These are phyloP conservation scores for Nasonia giraulti DNA, from an alignment of 1,140 invertebrate species.

Conservation along the genomic window DNA sequence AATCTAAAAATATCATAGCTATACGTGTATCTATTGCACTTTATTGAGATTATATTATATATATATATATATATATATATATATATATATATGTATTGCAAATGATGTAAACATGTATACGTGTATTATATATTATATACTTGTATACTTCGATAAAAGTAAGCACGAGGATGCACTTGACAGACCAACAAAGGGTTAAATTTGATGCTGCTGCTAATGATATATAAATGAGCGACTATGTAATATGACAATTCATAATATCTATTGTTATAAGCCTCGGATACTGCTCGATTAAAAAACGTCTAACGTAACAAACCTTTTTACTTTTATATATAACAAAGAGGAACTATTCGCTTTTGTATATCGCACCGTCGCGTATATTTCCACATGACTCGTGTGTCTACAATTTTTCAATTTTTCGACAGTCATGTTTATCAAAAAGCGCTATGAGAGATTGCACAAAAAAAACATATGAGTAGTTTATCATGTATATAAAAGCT, in stretches of 20 bases:
- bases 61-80: neutral
- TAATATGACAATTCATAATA: conserved; percentile 3
- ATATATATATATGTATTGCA: too few relatives aligned
- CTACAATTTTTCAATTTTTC: conserved; percentile 18
- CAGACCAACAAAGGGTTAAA: conserved; percentile 19
- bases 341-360: conserved; percentile 68
- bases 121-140: neutral
- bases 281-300: conserved; percentile 70
- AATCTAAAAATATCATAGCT: neutral
- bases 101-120: neutral
- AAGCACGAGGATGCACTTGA: neutral
- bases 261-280: conserved; percentile 62
- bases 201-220: conserved; percentile 24
- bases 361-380: conserved; percentile 42
- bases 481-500: conserved; percentile 6
- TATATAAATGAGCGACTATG: conserved; percentile 13
- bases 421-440: conserved; percentile 24
- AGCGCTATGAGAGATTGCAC: neutral
- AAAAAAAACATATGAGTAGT: conserved; percentile 12
- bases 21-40: neutral
- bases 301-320: conserved; percentile 68
- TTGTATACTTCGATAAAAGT: neutral
- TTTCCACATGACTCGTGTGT: neutral
- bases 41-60: conserved; percentile 4
- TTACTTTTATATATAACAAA: conserved; percentile 64